These are phyloP conservation scores for Diarsia dahlii DNA, from an alignment of 2,888 invertebrate genomes.

Conservation along the genomic window DNA sequence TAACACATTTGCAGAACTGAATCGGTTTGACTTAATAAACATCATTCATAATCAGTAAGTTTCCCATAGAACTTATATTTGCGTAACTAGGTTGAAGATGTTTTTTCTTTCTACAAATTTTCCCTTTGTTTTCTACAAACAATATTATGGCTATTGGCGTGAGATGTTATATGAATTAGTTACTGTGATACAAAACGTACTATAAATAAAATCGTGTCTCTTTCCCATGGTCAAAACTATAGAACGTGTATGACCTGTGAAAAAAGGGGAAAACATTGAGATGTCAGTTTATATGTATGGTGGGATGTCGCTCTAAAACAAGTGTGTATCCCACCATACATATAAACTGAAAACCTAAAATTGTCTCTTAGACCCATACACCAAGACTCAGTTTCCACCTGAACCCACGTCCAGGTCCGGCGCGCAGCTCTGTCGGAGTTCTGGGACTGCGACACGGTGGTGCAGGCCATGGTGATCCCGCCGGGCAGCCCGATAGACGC, in stretches of 20 bases:
- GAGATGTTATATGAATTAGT: not conserved
- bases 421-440: constrained; percentile 81
- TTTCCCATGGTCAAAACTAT: not conserved
- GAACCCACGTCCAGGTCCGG: constrained; percentile 75
- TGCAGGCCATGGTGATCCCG: constrained; percentile 78
- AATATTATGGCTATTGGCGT: not conserved
- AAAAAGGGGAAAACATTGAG: not conserved
- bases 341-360: not conserved
- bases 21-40: not conserved
- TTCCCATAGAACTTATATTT: not conserved
- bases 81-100: not conserved
- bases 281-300: no score
- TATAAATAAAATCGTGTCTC: not conserved
- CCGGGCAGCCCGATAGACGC: constrained; percentile 76
- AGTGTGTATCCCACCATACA: not conserved
- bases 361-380: not conserved
- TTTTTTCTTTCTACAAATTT: not conserved
- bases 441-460: constrained; percentile 87
- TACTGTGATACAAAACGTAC: not conserved
- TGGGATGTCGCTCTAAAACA: not conserved
- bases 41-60: not conserved
- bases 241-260: not conserved
- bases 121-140: not conserved
- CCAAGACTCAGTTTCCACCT: not conserved
- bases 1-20: not conserved